A percentile compares a stretch with the other conserved stretches of the same genome.
Conservation (phyloP, 2,797 vertebrate species). For the Potorous gilbertii region DNA sequence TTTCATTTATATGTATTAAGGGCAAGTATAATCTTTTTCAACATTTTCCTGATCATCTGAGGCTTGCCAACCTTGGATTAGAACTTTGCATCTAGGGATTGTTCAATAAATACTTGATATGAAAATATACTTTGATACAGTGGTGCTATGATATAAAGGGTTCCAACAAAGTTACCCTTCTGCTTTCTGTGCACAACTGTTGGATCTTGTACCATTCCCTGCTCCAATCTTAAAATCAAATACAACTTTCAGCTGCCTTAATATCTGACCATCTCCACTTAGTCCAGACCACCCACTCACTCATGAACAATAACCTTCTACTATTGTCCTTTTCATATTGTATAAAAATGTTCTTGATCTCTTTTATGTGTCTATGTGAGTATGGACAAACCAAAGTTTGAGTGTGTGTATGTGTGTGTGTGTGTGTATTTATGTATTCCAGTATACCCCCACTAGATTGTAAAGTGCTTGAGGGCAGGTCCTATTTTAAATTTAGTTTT, state of each 20-base stretch:
- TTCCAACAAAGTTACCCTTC: not conserved
- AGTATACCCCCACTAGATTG: not conserved
- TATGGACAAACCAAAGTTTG: not conserved
- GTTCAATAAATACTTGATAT: not conserved
- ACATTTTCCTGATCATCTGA: not conserved
- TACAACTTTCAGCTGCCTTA: not conserved
- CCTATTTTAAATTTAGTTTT: too few relatives aligned
- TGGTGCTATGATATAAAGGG: not conserved
- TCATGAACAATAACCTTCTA: not conserved
- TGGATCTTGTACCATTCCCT: not conserved
- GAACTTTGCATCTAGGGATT: not conserved
- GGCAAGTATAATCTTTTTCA: not conserved
- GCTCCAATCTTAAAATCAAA: not conserved
- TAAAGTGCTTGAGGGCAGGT: not conserved
- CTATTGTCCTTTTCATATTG: not conserved
- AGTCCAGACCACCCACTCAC: too few relatives aligned
- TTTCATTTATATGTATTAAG: not conserved
- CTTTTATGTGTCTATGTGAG: not conserved
- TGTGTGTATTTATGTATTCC: accelerated
- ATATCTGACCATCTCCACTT: not conserved
- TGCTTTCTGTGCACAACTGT: not conserved
- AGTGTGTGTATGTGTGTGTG: not conserved
- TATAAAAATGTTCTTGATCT: not conserved
- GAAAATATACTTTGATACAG: not conserved
- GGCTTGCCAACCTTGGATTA: not conserved